Base-by-base conservation (phyloP, 2,113 vertebrate genomes). In the Notarius quadriscutis region DNA sequence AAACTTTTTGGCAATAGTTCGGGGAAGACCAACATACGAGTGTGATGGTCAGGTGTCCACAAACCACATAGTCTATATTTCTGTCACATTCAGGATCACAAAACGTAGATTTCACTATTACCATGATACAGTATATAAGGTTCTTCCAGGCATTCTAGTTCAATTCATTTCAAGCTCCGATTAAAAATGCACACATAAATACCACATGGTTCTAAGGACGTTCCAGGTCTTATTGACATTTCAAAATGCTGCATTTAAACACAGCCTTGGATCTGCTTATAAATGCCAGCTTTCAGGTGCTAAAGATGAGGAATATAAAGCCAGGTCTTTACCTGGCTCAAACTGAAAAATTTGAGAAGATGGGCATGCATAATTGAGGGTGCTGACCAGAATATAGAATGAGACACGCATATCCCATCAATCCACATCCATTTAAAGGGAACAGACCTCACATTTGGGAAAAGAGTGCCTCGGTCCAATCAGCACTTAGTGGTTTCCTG, bases 201-300 rank as follows among this genome's bases (percentile, higher is more conserved):
- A 74, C 50, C 15, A 51, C 75, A 74, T 55, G 74, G 41, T 81
- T 30, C 67, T 50, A 22, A 17, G 83, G 48, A 69, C 50, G 75
- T 78, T 67, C 30, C 18, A 53, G 71, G 62, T 41, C 18, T 80
- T 67, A 85, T 84, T 62, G 83, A 80, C 78, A 14, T 87, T 77
- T 82, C 57, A 87, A 79, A 87, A 83, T 71, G 78, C 79, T 83
- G 58, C 67, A 78, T 84, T 87, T 84, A 80, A 84, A 71, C 41
- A 84, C 82, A 27, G 48, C 83, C 83, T 77, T 30, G 51, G 71
- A 77, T 82, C 25, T 87, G 85, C 81, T 87, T 87, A 83, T 87
- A 78, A 83, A 77, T 79, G 53, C 71, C 58, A 25, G 63, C n/a
- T 60, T 25, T 71, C 3, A 51, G 71, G 27, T 41, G 81, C n/a